Percentiles rank a stretch among this genome's conserved stretches.
Evolutionary conservation across 1,140 invertebrate species (phyloP).

Genomic region (Schlechtendalia chinensis): DNA sequence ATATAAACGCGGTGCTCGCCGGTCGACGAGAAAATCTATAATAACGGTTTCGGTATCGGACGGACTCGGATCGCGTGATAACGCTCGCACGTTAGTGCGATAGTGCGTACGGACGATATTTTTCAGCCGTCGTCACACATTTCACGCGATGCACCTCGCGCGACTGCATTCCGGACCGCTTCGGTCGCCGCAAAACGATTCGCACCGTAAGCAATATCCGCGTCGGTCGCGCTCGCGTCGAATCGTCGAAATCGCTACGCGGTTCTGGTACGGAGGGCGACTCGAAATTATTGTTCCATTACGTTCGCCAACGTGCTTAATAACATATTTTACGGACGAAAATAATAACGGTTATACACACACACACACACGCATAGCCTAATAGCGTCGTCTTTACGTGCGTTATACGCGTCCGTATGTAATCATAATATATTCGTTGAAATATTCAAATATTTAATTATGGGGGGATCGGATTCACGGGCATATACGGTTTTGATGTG

Average conservation of each 20-base stretch:
- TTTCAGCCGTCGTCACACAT: too few relatives aligned
- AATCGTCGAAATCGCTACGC: not conserved
- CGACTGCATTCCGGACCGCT: too few relatives aligned
- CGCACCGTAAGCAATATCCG: too few relatives aligned
- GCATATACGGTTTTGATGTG: conserved; percentile 1
- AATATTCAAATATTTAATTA: conserved; percentile 29
- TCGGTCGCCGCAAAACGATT: too few relatives aligned
- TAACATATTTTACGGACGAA: conserved; percentile 21
- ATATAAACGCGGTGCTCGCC: too few relatives aligned
- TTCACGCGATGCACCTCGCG: conserved; percentile 5
- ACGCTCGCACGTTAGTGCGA: too few relatives aligned
- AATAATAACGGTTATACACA: conserved; percentile 23
- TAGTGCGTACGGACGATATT: too few relatives aligned
- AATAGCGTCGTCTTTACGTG: not conserved
- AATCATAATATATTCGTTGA: conserved; percentile 17
- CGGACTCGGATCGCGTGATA: too few relatives aligned
- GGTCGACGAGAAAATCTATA: too few relatives aligned
- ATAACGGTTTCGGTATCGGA: too few relatives aligned
- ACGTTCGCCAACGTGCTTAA: not conserved
- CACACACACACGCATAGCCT: too few relatives aligned
- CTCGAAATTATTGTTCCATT: conserved; percentile 13
- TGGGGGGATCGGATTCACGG: conserved; percentile 20
- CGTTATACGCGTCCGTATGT: not conserved
- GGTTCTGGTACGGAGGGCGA: too few relatives aligned
- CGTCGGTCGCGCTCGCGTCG: not conserved